Base-by-base conservation (phyloP, 2,797 vertebrate genomes). In the Arrhamphus sclerolepis region DNA sequence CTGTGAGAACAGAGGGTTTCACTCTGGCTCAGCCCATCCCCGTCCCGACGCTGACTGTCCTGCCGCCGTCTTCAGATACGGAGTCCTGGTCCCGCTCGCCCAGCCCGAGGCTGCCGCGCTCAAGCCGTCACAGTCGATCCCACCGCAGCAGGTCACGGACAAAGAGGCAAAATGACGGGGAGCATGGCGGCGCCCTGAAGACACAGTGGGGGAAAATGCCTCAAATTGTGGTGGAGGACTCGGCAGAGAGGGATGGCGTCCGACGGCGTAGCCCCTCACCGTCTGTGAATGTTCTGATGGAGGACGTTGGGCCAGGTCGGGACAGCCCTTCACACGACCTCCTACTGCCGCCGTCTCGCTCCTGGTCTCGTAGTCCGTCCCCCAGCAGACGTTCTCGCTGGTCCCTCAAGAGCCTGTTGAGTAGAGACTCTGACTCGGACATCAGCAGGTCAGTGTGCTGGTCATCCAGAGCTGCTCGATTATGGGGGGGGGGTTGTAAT, bases 21-120 rank as follows among this genome's bases (percentile, higher is more conserved):
- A 47, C 62, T n/a, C 42, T 82, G 75, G 56, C 85, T 47, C 82
- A 79, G 61, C 78, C 86, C 46, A 44, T 89, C 68, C 78, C 86
- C 1, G 66, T 93, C 52, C 92, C 92, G 4, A 87, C 73, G 2
- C 80, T 93, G 56, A 91, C 75, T 14, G 46, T 93, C 72, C 84
- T 93, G 55, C 91, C 92, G 0, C 91, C 92, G 0, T 93, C 92
- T 3, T 92, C 92, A 0, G 91, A 93, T 40, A 92, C 91, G 0
- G 93, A 94, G 75, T 91, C 91, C 38, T 92, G 92, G 91, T 94
- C 92, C 19, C 81, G 83, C 46, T 93, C 93, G 0, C 87, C 92
- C 0, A 93, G 92, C 61, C 93, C 93, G 7, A 72, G 84, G 24
- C 55, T 26, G 13, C 63, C 71, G 0, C 80, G 81, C 6, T 69